Base-by-base conservation (phyloP, 2,888 invertebrate species). In the Ariolimax columbianus region DNA sequence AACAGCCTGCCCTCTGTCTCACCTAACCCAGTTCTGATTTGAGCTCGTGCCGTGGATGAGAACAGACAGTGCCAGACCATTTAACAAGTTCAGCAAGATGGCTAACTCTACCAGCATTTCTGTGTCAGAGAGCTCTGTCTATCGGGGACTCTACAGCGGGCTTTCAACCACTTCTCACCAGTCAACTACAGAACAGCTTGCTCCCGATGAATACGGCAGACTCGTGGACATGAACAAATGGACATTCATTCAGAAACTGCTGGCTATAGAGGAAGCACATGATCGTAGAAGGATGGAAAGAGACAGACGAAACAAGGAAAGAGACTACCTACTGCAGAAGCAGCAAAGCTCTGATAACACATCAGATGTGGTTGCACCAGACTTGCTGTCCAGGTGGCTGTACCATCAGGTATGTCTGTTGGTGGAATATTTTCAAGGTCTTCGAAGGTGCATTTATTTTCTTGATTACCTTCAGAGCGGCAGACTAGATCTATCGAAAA, bases 231-330 rank as follows among this genome's bases (percentile, higher is more conserved):
- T 33, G 6, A 17, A 38, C 14, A 82, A 59, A n/a, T 82, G 82
- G 82, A 63, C 73, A 0, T 82, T 82, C 43, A n/a, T 82, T 6
- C 72, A 82, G 82, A 82, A 30, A 30, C 33, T 82, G 43, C 40
- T 82, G 73, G 82, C 72, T 4, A 82, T 82, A 7, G 82, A 82
- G 59, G 43, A 73, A 36, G 55, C 30, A 14, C 82, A 82, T 30
- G 82, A 82, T 38, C 47, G 59, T 11, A 55, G 33, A 19, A 55
- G 73, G 17, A 26, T 43, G 26, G 73, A 55, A 7, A 73, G 43
- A 26, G 82, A 63, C 6, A 79, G 1, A 63, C n/a, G 23, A 30
- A 30, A 43, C 11, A 43, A 33, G 55, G 43, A 19, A 4, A 40
- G 51, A 33, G 33, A 47, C 19, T 6, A 1, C 4, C 51, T 33